phyloP scores from a whole-genome alignment of 2,113 vertebrate genomes.

The Vireo altiloquus region DNA sequence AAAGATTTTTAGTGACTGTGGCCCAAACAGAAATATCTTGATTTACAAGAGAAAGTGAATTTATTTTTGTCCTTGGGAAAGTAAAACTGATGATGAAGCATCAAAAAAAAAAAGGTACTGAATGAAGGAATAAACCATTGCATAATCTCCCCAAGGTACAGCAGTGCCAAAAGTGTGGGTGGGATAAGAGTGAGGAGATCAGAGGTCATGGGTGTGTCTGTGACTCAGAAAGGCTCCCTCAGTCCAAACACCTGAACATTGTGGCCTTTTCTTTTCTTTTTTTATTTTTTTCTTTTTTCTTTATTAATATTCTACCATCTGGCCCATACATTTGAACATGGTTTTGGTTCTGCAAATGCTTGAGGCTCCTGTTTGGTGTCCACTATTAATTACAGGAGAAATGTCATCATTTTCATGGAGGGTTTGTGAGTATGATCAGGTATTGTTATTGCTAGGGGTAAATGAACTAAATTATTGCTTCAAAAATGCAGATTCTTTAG shows the following conservation, averaged over 20 bases:
- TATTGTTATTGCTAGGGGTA: neutral
- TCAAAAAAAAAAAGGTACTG: neutral
- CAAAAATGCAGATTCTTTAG: neutral
- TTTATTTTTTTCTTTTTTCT: no score
- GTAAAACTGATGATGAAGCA: neutral
- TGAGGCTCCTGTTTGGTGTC: neutral
- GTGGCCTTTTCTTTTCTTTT: no score
- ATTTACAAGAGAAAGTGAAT: neutral
- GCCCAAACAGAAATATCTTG: neutral
- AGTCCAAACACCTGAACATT: neutral
- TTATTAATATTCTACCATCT: neutral
- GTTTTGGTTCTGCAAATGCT: neutral
- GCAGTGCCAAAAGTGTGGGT: neutral
- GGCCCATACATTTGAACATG: neutral
- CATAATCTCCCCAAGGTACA: neutral
- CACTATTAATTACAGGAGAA: neutral
- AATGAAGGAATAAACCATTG: neutral
- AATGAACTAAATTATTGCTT: neutral
- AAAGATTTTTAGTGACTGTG: neutral
- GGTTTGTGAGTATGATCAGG: neutral
- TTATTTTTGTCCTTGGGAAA: neutral
- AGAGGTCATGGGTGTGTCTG: neutral
- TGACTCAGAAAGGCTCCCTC: fast-evolving
- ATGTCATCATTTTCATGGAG: neutral
- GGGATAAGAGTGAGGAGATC: neutral